phyloP scores from a whole-genome alignment of 2,113 vertebrate genomes.

The Arvicanthis niloticus region DNA sequence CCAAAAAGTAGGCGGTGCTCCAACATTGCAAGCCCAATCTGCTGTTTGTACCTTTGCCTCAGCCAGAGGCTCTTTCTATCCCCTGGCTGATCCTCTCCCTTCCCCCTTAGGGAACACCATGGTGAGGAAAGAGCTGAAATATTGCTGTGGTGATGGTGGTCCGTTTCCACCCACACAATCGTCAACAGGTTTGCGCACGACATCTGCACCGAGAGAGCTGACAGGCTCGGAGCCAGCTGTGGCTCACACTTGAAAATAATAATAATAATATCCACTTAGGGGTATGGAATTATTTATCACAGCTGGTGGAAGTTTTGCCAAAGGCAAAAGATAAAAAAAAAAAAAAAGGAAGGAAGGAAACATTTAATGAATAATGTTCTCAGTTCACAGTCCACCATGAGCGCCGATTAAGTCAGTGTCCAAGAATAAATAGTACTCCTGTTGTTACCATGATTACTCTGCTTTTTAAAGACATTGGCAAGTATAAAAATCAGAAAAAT shows the following conservation, averaged over 20 bases:
- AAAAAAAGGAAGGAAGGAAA: conserved; percentile 18
- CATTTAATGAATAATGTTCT: conserved; percentile 71
- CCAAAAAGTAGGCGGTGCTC: conserved; percentile 33
- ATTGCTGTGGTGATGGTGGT: not conserved
- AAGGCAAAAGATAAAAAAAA: conserved; percentile 75
- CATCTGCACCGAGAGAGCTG: conserved; percentile 57
- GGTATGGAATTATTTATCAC: conserved; percentile 83
- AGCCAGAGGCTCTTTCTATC: conserved; percentile 37
- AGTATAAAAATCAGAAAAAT: conserved; percentile 4
- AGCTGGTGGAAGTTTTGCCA: conserved; percentile 81
- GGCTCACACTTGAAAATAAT: conserved; percentile 76
- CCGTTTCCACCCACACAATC: not conserved
- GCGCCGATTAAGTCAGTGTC: conserved; percentile 65
- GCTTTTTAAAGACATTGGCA: conserved; percentile 33
- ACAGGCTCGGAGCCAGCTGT: conserved; percentile 74
- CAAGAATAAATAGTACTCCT: conserved; percentile 12
- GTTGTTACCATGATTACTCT: conserved; percentile 37
- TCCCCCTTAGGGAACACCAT: conserved; percentile 48
- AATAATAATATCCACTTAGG: conserved; percentile 82
- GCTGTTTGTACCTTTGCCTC: conserved; percentile 59
- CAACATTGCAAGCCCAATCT: conserved; percentile 67
- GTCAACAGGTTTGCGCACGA: conserved; percentile 73
- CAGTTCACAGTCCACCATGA: conserved; percentile 25
- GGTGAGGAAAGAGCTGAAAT: conserved; percentile 44
- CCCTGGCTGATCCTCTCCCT: conserved; percentile 47